Base-by-base conservation (phyloP, 1,140 invertebrate genomes). In the Drosophila prosaltans region DNA sequence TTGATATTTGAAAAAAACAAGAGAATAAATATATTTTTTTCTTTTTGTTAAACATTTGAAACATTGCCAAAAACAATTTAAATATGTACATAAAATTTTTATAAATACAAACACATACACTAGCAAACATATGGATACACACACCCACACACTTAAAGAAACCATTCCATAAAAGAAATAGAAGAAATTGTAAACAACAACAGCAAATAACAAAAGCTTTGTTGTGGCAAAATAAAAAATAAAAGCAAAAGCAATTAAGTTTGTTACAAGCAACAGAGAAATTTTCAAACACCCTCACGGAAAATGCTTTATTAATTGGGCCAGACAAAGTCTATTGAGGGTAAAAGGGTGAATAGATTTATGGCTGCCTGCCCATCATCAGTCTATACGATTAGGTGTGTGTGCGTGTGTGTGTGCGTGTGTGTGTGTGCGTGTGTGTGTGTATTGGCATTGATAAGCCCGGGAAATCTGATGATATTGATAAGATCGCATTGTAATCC, bases 61-160 rank as follows among this genome's bases (percentile, higher is more conserved):
- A 7, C 57, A 32, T 59, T 59, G 57, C 57, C 57, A 59, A 59
- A 59, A 59, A 59, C 57, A 36, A 59, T 59, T 59, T 59, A 59
- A 59, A 59, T 39, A 16, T 59, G 36, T 59, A 40, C 21, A 59
- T 40, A 24, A 36, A 39, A 59, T 39, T 24, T 59, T 32, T 59
- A 59, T 59, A 59, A 59, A 59, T 59, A 59, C 36, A 59, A 36
- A 16, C 9, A 40, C 32, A 59, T 16, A 39, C 32, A 24, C 9
- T 1, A n/a, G 30, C 55, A 58, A 4, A 39, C 55, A 59, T 8
- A 24, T 51, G 9, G 8, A 51, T 26, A 51, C 21, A 48, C 9
- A 48, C 8, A 21, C 26, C 24, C 32, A 40, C 55, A 24, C 45
- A 24, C 45, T 16, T n/a, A 21, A 1, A 54, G 1, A 51, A 21